Evolutionary conservation across 1,140 invertebrate genomes (phyloP), one percentile per base, ranked within the genome.

Genomic region (Drosophila ercepeae): DNA sequence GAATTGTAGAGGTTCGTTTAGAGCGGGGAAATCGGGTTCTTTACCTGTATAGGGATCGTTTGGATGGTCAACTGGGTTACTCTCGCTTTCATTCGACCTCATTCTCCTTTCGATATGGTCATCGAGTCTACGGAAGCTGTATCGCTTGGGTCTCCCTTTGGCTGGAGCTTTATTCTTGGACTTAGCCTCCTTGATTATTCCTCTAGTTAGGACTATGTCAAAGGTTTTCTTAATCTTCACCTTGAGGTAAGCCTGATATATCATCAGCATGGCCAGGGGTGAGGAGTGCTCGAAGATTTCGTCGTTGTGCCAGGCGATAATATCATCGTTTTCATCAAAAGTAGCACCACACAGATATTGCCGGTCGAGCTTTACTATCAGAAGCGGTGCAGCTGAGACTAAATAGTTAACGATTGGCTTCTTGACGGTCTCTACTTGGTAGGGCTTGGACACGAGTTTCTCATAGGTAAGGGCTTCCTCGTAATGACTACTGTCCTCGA

Each of bases 281-380:
- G 94, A 92, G 27, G 94, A 92, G 88, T 96, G 58, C 4, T 21
- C 95, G 78, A 93, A 95, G 0, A 95, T 92, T 59, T 93, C 93
- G 75, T 93, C 94, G 60, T 93, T 93, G 82, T 93, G 94, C 92
- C 93, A 93, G 16, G 92, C 92, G 7, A 21, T 41, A 7, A 92
- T 91, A 14, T 75, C 81, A 0, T 18, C 16, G 8, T 18, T 19
- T 19, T 44, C 7, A 3, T 44, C 19, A 19, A 54, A 54, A 1
- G 39, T 29, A 6, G 39, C 52, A 2, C 52, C 52, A 7, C 39
- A 54, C 0, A 54, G 11, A 9, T n/a, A 44, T 27, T 29, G 36
- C 2, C 39, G 52, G 5, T 13, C n/a, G 0, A 32, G 29, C 11
- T 32, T 32, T n/a, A 11, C 11, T 9, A 32, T 32, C 4, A 32